These are phyloP conservation scores for Volucella inflata DNA, from an alignment of 2,888 invertebrate genomes.

Conservation along the genomic window DNA sequence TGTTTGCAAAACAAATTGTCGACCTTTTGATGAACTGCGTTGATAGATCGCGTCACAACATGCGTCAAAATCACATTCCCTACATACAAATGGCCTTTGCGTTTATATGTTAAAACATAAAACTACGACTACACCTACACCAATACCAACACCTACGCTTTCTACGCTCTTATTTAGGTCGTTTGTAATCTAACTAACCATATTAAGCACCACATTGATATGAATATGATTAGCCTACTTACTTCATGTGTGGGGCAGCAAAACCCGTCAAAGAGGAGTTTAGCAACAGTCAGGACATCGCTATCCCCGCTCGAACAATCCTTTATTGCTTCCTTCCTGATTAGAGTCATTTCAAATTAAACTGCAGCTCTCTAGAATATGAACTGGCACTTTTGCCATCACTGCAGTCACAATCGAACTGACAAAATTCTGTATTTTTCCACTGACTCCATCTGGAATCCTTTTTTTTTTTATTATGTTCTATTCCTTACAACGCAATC, in stretches of 20 bases:
- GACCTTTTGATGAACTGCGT: conserved; percentile 35
- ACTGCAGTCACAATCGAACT: conserved; percentile 42
- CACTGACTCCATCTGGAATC: conserved; percentile 59
- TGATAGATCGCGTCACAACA: conserved; percentile 51
- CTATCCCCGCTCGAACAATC: conserved; percentile 31
- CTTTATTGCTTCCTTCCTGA: conserved; percentile 40
- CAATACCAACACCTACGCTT: conserved; percentile 2
- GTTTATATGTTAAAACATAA: not conserved
- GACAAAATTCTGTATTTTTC: conserved; percentile 62
- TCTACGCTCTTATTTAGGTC: conserved; percentile 30
- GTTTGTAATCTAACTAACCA: not conserved
- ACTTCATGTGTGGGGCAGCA: conserved; percentile 62
- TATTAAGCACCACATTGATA: conserved; percentile 5
- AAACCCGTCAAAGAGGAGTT: conserved; percentile 49
- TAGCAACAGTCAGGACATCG: conserved; percentile 47
- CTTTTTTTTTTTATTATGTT: not conserved
- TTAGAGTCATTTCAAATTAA: conserved; percentile 14
- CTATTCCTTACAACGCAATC: not conserved
- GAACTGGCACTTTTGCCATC: conserved; percentile 50
- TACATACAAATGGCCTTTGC: conserved; percentile 42
- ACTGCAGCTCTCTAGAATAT: conserved; percentile 49
- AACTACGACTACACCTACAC: too few species aligned
- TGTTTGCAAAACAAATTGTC: conserved; percentile 31
- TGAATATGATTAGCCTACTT: conserved; percentile 38
- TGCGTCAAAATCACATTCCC: conserved; percentile 61